These are phyloP conservation scores for Coregonus sp. DNA, from an alignment of 2,797 vertebrate species.

Conservation along the genomic window DNA sequence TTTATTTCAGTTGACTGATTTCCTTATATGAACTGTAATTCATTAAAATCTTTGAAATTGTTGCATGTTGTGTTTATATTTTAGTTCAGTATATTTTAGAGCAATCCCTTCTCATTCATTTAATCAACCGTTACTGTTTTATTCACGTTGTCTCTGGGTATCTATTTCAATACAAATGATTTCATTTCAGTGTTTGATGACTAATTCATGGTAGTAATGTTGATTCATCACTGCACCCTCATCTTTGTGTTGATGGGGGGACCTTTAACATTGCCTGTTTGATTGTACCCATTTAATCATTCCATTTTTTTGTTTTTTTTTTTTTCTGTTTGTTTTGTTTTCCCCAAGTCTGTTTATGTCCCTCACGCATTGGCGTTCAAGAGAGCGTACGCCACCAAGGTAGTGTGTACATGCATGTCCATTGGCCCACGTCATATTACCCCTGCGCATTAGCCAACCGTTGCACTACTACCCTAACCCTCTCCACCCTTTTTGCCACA, in stretches of 20 bases:
- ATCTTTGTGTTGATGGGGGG: slow-evolving; percentile 34
- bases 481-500: slow-evolving; percentile 47
- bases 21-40: no score
- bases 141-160: slow-evolving; percentile 26
- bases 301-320: slow-evolving; percentile 83
- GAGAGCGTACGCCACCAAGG: slow-evolving; percentile 95
- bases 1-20: no score
- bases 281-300: slow-evolving; percentile 70
- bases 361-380: slow-evolving; percentile 98
- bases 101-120: background rate
- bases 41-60: no score
- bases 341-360: slow-evolving; percentile 94
- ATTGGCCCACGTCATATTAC: slow-evolving; percentile 56
- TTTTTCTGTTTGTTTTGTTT: slow-evolving; percentile 72
- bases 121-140: background rate
- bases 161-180: slow-evolving; percentile 1
- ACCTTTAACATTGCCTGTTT: slow-evolving; percentile 62
- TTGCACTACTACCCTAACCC: slow-evolving; percentile 72
- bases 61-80: no score
- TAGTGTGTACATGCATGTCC: slow-evolving; percentile 83
- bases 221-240: slow-evolving; percentile 33
- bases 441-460: slow-evolving; percentile 73
- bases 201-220: slow-evolving; percentile 7
- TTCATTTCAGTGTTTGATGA: background rate
- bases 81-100: background rate